Evolutionary conservation across 2,797 vertebrate species (phyloP).

Genomic region (Dipus sagitta): DNA sequence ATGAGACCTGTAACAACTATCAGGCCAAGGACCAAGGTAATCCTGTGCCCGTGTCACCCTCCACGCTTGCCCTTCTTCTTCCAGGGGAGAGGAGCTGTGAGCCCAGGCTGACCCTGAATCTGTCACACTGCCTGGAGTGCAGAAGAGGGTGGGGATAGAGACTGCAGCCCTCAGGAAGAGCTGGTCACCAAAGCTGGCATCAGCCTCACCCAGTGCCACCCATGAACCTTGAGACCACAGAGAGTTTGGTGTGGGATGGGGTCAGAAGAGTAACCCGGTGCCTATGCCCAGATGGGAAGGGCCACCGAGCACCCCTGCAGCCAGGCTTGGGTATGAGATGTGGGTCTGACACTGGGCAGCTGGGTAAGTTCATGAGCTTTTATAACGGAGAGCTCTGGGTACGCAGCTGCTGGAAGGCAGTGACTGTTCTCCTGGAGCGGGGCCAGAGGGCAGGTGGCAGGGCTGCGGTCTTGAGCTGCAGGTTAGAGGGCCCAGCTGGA

Average conservation of each 20-base stretch:
- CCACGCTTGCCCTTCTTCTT: not conserved
- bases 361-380: not conserved
- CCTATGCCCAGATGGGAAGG: not conserved
- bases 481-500: not conserved
- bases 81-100: fast-evolving
- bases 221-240: fast-evolving
- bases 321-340: not conserved
- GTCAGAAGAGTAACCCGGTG: not conserved
- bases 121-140: not conserved
- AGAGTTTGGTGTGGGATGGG: not conserved
- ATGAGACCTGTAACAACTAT: slow-evolving; percentile 99
- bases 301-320: not conserved
- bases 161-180: not conserved
- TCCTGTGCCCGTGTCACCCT: not conserved
- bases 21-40: slow-evolving; percentile 97
- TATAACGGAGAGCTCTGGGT: fast-evolving
- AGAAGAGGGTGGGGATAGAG: fast-evolving
- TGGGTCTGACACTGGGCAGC: not conserved
- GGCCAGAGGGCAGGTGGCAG: not conserved
- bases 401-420: not conserved
- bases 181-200: not conserved
- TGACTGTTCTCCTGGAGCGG: not conserved
- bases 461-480: not conserved
- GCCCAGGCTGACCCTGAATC: not conserved
- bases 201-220: not conserved